Percentiles rank a stretch among this genome's conserved stretches.
Evolutionary conservation across 2,888 invertebrate genomes (phyloP).

Genomic region (Athrips mouffetella): DNA sequence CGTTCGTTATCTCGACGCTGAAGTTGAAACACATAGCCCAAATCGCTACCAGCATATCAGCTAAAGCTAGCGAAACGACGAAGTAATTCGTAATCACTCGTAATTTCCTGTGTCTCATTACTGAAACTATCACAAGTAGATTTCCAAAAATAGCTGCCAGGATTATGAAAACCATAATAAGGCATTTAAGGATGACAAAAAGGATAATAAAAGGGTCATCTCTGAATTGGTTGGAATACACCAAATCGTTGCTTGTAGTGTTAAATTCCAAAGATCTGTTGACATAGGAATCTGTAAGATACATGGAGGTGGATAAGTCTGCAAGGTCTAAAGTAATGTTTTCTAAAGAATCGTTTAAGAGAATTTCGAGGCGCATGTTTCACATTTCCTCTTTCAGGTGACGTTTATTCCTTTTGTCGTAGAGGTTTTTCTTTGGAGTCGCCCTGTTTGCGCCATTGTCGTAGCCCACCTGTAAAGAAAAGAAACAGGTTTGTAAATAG

Average conservation of each 20-base stretch:
- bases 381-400: conserved; percentile 52
- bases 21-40: conserved; percentile 97
- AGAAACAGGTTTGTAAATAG: conserved; percentile 6
- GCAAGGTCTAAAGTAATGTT: conserved; percentile 59
- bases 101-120: conserved; percentile 80
- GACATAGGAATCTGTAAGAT: conserved; percentile 59
- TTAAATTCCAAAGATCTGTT: conserved; percentile 58
- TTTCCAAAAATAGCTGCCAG: conserved; percentile 94
- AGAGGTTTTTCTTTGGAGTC: not conserved
- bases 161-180: conserved; percentile 93
- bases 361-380: conserved; percentile 61
- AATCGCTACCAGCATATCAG: conserved; percentile 95
- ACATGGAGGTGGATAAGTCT: conserved; percentile 67
- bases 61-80: conserved; percentile 95
- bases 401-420: conserved; percentile 47
- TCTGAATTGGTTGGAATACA: conserved; percentile 57
- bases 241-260: conserved; percentile 53
- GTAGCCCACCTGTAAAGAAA: conserved; percentile 7
- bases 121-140: conserved; percentile 92
- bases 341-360: conserved; percentile 43
- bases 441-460: not conserved
- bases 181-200: conserved; percentile 82
- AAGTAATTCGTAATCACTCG: conserved; percentile 96
- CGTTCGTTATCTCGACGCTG: conserved; percentile 90
- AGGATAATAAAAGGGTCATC: conserved; percentile 76